A percentile compares a stretch with the other conserved stretches of the same genome.
These are phyloP conservation scores for Eubasilissa splendida DNA, from an alignment of 2,888 invertebrate species.

Conservation along the genomic window DNA sequence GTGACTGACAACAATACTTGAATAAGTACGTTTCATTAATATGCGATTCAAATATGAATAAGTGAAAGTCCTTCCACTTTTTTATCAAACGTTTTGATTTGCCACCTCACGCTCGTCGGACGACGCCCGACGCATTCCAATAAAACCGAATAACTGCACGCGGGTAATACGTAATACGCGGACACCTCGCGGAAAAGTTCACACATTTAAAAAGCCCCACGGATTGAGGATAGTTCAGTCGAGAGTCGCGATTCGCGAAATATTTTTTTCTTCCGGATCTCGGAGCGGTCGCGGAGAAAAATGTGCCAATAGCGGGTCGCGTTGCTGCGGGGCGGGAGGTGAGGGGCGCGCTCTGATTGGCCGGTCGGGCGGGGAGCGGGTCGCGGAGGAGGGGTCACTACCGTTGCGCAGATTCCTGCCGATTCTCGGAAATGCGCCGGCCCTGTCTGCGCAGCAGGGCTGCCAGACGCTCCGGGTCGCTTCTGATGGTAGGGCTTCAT, in stretches of 20 bases:
- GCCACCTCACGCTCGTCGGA: no score
- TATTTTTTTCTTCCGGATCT: slow-evolving; percentile 21
- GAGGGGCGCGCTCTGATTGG: slow-evolving; percentile 19
- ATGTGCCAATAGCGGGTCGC: slow-evolving; percentile 26
- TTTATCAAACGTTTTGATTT: no score
- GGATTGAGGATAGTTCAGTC: neutral
- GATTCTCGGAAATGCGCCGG: slow-evolving; percentile 32
- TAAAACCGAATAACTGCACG: no score
- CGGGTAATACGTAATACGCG: neutral
- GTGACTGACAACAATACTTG: no score
- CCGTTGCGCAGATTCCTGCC: slow-evolving; percentile 34
- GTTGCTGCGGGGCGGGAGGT: neutral
- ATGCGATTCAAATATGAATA: no score
- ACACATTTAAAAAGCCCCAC: neutral
- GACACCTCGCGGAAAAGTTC: slow-evolving; percentile 2
- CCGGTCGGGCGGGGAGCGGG: neutral
- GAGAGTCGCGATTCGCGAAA: neutral
- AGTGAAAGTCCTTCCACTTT: no score
- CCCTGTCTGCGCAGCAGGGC: slow-evolving; percentile 22
- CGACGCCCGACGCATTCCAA: no score
- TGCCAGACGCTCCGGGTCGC: neutral
- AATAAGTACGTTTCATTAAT: no score
- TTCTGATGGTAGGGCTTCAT: no score
- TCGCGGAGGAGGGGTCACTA: slow-evolving; percentile 12
- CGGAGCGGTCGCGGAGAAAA: slow-evolving; percentile 1